Evolutionary conservation across 2,797 vertebrate species (phyloP).

Genomic region (Babyrousa celebensis): DNA sequence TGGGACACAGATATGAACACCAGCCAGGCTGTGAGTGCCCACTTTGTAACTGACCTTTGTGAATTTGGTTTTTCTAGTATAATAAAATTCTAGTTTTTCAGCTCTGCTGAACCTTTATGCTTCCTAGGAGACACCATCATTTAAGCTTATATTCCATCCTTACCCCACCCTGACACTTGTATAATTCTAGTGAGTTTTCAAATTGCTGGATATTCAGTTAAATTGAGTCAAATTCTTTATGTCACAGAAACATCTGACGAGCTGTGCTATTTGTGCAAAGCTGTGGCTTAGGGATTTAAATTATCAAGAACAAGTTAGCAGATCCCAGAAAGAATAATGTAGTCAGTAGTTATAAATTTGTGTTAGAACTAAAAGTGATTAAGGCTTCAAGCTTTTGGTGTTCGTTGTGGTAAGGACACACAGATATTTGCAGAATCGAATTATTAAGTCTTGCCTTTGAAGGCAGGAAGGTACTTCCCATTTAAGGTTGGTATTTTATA

Average conservation of each 20-base stretch:
- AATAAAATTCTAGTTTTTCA: background rate
- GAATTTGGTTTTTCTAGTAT: background rate
- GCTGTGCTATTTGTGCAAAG: constrained; percentile 23
- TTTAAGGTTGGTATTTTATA: constrained; percentile 53
- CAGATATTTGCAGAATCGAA: background rate
- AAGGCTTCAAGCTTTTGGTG: constrained; percentile 21
- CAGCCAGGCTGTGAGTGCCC: background rate
- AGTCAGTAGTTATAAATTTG: background rate
- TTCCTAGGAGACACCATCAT: background rate
- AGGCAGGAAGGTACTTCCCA: background rate
- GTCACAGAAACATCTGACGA: constrained; percentile 15
- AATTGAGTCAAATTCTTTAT: constrained; percentile 50
- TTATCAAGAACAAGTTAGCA: background rate
- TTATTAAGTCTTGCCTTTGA: background rate
- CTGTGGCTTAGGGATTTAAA: background rate
- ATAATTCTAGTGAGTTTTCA: constrained; percentile 40
- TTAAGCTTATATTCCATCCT: background rate
- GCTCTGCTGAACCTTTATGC: background rate
- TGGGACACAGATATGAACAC: background rate
- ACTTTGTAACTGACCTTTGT: background rate
- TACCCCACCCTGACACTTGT: background rate
- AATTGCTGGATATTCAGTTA: constrained; percentile 55
- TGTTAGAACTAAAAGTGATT: background rate
- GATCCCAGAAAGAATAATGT: constrained; percentile 36
- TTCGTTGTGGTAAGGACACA: background rate